Evolutionary conservation across 2,113 vertebrate species (phyloP).

Genomic region (Procavia capensis): DNA sequence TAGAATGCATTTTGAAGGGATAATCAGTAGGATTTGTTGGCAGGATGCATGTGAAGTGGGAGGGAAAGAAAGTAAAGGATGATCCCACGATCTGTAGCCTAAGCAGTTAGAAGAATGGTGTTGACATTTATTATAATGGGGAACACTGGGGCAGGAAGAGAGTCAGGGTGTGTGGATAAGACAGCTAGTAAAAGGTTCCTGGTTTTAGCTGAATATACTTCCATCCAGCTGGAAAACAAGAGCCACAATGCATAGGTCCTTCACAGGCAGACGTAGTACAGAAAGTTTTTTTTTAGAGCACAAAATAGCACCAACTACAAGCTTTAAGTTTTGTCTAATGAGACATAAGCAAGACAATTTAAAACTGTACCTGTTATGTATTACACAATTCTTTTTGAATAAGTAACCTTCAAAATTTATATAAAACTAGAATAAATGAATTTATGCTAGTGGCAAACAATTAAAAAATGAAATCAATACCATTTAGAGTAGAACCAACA

Average conservation of each 20-base stretch:
- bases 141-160: background rate
- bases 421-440: conserved; percentile 19
- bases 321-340: background rate
- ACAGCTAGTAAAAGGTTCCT: background rate
- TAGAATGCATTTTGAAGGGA: background rate
- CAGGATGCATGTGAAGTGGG: background rate
- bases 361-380: background rate
- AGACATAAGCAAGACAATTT: background rate
- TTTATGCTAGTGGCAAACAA: background rate
- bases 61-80: background rate
- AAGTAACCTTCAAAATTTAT: background rate
- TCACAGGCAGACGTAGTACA: background rate
- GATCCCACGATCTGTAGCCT: background rate
- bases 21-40: background rate
- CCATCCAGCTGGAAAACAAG: background rate
- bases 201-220: background rate
- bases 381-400: background rate
- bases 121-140: background rate
- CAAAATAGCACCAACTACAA: background rate
- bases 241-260: background rate
- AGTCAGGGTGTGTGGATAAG: background rate
- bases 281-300: background rate
- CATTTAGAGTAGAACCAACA: background rate
- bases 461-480: background rate
- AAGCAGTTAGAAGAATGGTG: background rate